Conservation (phyloP, 2,113 vertebrate species). For the Rhinichthys klamathensis region DNA sequence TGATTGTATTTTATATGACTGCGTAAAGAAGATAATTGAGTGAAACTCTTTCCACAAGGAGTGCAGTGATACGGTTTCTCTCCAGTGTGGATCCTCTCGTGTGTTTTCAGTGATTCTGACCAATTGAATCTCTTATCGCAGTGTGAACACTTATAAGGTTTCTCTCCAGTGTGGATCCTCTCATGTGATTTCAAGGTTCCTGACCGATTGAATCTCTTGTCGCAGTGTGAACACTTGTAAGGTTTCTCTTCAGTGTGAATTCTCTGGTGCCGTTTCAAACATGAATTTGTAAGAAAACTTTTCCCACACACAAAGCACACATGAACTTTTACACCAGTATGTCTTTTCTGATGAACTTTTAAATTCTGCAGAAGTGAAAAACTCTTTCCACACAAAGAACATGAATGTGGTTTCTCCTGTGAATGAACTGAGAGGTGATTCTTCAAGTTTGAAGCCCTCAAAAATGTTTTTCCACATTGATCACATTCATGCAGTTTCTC, state of each 20-base stretch:
- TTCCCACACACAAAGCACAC: not conserved
- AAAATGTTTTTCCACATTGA: not conserved
- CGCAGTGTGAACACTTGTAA: too few relatives aligned
- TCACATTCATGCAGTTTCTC: not conserved
- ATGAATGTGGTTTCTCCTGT: conserved; percentile 4
- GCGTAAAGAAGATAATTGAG: not conserved
- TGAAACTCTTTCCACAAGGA: not conserved
- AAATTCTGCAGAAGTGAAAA: not conserved
- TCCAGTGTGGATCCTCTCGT: not conserved
- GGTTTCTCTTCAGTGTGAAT: too few relatives aligned
- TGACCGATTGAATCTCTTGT: too few relatives aligned
- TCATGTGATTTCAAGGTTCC: too few relatives aligned
- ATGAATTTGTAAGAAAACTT: too few relatives aligned
- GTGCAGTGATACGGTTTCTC: not conserved
- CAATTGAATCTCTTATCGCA: not conserved
- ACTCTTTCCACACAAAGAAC: not conserved
- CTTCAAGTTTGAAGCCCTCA: not conserved
- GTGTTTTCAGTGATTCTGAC: not conserved
- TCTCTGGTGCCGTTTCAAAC: too few relatives aligned
- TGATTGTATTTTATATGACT: not conserved
- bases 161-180: not conserved
- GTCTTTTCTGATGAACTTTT: not conserved
- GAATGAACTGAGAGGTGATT: not conserved
- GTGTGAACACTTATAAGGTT: not conserved
- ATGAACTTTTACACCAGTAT: not conserved